Base-by-base conservation (phyloP, 2,113 vertebrate genomes). In the Strigops habroptila region DNA sequence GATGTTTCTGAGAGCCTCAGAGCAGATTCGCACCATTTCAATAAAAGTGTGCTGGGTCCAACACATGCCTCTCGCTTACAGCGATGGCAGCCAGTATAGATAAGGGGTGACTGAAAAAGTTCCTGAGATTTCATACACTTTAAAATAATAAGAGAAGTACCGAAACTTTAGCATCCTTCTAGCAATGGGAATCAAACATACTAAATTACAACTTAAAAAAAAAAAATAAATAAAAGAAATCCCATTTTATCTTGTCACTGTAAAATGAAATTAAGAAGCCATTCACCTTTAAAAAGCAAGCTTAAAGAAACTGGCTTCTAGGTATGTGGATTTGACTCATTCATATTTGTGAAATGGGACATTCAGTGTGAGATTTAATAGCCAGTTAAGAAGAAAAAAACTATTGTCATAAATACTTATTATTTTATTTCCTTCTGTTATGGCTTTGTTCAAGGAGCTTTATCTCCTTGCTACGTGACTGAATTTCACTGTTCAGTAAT, bases 401-500 rank as follows among this genome's bases (percentile, higher is more conserved):
- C 4, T 0, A 39, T 71, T 64, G 35, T 73, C 92, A 67, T 64
- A 95, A 96, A 76, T 82, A 77, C 33, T 62, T 90, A 48, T 41
- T 80, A 43, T 82, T 96, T 91, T 91, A 87, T 87, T 95, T 94
- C 74, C 35, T 80, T 91, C 76, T 93, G 71, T 73, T 85, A 60
- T 44, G 82, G 68, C 82, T 94, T 92, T 86, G 73, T 91, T 94
- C 55, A n/a, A 44, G 46, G 93, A 82, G 80, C 63, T 91, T 90
- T 86, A 37, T 77, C 33, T 65, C 35, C 55, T 85, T 0, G 0
- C 62, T 96, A 80, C 86, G 82, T 91, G 86, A 67, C 68, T 91
- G 74, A 74, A 94, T 94, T 90, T 89, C 88, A 88, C 93, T 97
- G 95, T 95, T 96, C 77, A 75, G 60, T 93, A 95, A 96, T 96